phyloP scores from a whole-genome alignment of 2,888 invertebrate genomes.

The Maniola hyperantus region DNA sequence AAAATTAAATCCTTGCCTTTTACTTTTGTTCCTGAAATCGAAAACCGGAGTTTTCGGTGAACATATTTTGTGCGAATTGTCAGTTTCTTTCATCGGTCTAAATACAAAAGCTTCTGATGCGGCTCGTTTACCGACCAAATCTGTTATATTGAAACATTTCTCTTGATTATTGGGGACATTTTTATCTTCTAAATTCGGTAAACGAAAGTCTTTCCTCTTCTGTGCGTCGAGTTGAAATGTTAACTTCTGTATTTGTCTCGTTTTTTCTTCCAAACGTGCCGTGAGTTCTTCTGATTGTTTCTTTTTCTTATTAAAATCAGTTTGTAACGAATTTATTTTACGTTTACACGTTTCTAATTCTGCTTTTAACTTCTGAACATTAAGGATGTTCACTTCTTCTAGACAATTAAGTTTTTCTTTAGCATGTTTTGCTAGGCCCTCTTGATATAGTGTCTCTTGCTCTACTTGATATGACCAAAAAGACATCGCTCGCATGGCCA shows the following conservation, averaged over 20 bases:
- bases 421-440: conserved; percentile 72
- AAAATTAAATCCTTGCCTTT: conserved; percentile 64
- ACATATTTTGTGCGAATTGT: conserved; percentile 57
- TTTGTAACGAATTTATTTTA: conserved; percentile 68
- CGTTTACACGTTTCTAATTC: conserved; percentile 75
- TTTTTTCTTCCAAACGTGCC: conserved; percentile 70
- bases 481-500: conserved; percentile 80
- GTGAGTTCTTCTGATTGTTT: conserved; percentile 73
- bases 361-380: conserved; percentile 73
- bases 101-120: conserved; percentile 68
- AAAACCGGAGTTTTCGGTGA: conserved; percentile 74
- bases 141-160: conserved; percentile 71
- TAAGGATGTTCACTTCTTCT: conserved; percentile 72
- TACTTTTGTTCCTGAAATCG: conserved; percentile 64
- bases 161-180: conserved; percentile 56
- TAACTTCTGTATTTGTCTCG: conserved; percentile 74
- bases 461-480: conserved; percentile 81
- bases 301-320: conserved; percentile 70
- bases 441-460: conserved; percentile 77
- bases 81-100: conserved; percentile 62
- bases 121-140: conserved; percentile 65
- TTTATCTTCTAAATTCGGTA: conserved; percentile 54
- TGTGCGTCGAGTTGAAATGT: conserved; percentile 72
- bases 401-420: conserved; percentile 72
- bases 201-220: conserved; percentile 67